Percentiles rank a stretch among this genome's conserved stretches.
Conservation (phyloP, 2,113 vertebrate genomes). For the Ifrita kowaldi region DNA sequence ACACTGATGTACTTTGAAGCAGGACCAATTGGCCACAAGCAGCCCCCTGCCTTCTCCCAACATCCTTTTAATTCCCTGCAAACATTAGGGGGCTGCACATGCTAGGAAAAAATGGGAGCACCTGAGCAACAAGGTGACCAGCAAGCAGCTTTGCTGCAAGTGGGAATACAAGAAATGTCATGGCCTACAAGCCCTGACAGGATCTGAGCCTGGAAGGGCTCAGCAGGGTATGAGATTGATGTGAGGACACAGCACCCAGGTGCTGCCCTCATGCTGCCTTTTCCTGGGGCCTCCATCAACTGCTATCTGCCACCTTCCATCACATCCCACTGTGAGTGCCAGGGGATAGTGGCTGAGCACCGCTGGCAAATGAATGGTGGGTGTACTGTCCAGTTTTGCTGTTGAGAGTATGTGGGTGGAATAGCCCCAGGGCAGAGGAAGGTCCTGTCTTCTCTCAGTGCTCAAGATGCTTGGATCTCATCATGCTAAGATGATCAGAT, state of each 20-base stretch:
- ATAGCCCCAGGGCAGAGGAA: not conserved
- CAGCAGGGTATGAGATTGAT: not conserved
- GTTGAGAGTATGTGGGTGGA: not conserved
- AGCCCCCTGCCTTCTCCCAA: not conserved
- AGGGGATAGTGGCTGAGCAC: not conserved
- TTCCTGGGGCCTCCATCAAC: not conserved
- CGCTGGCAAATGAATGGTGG: not conserved
- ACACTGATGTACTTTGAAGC: not conserved
- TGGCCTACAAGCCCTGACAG: not conserved
- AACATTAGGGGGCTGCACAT: rapidly evolving
- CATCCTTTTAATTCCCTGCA: not conserved
- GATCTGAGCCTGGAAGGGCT: not conserved
- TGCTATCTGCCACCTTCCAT: not conserved
- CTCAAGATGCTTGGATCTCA: not conserved
- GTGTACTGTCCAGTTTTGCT: not conserved
- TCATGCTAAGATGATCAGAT: not conserved
- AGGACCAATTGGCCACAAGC: not conserved
- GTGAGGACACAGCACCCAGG: not conserved
- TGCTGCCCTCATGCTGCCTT: not conserved
- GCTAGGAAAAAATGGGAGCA: not conserved
- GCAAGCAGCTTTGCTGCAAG: not conserved
- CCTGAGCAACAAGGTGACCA: not conserved
- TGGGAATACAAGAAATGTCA: not conserved
- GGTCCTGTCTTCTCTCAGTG: not conserved
- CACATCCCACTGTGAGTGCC: not conserved